These are phyloP conservation scores for Drosophila dives DNA, from an alignment of 2,888 invertebrate genomes.

Conservation along the genomic window DNA sequence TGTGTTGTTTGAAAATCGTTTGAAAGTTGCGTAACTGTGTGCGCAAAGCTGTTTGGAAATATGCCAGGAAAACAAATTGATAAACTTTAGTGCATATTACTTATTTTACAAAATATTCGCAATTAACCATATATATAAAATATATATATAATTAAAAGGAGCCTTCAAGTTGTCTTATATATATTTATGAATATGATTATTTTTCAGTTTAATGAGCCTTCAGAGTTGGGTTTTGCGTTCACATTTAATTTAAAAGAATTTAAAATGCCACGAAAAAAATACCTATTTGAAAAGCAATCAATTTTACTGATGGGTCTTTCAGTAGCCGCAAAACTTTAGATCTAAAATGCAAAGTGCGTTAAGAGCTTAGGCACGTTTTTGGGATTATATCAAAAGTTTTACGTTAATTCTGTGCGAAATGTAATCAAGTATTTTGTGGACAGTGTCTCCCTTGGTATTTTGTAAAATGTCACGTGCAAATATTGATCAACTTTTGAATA, in stretches of 20 bases:
- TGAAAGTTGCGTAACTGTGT: slow-evolving; percentile 2
- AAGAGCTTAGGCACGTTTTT: slow-evolving; percentile 35
- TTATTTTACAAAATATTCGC: background rate
- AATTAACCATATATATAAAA: background rate
- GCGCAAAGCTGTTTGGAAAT: background rate
- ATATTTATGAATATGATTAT: background rate
- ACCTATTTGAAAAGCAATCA: slow-evolving; percentile 10
- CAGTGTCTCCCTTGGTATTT: background rate
- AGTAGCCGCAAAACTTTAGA: background rate
- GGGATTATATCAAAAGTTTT: slow-evolving; percentile 22
- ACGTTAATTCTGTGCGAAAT: background rate
- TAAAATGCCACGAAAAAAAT: background rate
- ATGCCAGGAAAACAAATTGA: background rate
- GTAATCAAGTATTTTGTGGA: slow-evolving; percentile 5
- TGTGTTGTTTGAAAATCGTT: slow-evolving; percentile 8
- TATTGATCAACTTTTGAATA: slow-evolving; percentile 7
- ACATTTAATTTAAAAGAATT: background rate
- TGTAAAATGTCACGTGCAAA: slow-evolving; percentile 11
- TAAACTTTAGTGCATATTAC: background rate
- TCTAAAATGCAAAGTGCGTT: slow-evolving; percentile 1
- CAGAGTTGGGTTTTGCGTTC: background rate
- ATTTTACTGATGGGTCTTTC: slow-evolving; percentile 21
- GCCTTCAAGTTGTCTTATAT: background rate
- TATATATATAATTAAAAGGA: background rate
- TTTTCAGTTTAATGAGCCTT: background rate